Conservation (phyloP, 1,140 invertebrate species). For the Diachasmimorpha longicaudata region DNA sequence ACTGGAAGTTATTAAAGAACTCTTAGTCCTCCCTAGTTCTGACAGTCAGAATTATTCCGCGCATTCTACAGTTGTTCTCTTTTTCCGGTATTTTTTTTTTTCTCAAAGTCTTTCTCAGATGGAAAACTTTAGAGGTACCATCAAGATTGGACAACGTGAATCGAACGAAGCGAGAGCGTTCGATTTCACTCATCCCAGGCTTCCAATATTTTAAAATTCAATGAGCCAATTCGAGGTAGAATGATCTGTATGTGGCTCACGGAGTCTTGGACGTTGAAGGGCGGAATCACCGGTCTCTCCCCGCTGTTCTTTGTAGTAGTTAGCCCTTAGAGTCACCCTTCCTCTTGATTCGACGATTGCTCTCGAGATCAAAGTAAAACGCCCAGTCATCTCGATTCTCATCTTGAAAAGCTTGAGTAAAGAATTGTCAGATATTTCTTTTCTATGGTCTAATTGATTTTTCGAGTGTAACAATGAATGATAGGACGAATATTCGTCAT, state of each 20-base stretch:
- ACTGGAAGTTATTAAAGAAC: too few relatives aligned
- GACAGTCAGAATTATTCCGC: neutral
- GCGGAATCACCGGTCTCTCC: neutral
- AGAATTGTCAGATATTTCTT: neutral
- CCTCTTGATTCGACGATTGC: constrained; percentile 36
- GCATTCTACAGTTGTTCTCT: neutral
- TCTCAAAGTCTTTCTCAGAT: neutral
- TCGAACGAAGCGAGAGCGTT: neutral
- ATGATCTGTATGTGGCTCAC: constrained; percentile 12
- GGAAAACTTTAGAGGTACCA: neutral
- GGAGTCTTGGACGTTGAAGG: neutral
- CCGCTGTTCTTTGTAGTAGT: neutral
- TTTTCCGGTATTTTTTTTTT: neutral
- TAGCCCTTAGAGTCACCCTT: constrained; percentile 23
- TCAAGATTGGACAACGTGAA: neutral
- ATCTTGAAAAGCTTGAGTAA: neutral
- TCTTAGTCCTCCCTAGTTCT: too few relatives aligned
- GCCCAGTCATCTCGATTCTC: constrained; percentile 6
- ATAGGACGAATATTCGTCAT: neutral
- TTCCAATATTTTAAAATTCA: constrained; percentile 46
- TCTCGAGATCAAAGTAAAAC: constrained; percentile 18
- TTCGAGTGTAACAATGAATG: constrained; percentile 5
- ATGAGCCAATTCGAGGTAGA: constrained; percentile 36
- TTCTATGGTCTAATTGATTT: neutral
- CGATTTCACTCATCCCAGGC: neutral